These are phyloP conservation scores for Enteromius anoplus DNA, from an alignment of 2,797 vertebrate species.

Conservation along the genomic window DNA sequence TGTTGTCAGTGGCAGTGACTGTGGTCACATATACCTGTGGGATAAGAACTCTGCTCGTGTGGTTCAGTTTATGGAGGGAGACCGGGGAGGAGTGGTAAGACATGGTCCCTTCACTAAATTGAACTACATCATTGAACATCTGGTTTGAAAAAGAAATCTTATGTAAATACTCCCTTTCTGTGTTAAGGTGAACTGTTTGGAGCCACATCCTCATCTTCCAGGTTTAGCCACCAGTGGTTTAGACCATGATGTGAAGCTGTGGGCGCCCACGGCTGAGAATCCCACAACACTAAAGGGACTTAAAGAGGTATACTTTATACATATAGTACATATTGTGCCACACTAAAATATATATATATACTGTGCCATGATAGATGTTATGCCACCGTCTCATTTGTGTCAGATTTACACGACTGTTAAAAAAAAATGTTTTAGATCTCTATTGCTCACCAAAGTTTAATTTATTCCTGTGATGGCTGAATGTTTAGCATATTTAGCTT, in stretches of 20 bases:
- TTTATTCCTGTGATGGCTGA: background rate
- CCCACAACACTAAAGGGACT: slow-evolving; percentile 88
- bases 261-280: slow-evolving; percentile 90
- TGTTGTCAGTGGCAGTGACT: slow-evolving; percentile 96
- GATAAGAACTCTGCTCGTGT: slow-evolving; percentile 94
- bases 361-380: no score
- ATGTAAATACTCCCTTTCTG: background rate
- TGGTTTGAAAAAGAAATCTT: background rate
- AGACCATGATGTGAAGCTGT: slow-evolving; percentile 96
- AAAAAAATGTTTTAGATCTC: background rate
- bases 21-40: slow-evolving; percentile 97
- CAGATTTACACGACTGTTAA: background rate
- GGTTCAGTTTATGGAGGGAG: slow-evolving; percentile 96
- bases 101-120: background rate
- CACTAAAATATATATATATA: slow-evolving; percentile 6
- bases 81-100: slow-evolving; percentile 96
- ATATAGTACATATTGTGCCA: background rate
- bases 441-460: background rate
- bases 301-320: slow-evolving; percentile 80
- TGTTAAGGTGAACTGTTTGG: slow-evolving; percentile 91
- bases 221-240: slow-evolving; percentile 93
- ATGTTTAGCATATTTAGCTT: background rate
- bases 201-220: slow-evolving; percentile 93
- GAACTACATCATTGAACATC: background rate
- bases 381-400: background rate